A percentile compares a stretch with the other conserved stretches of the same genome.
phyloP scores from a whole-genome alignment of 2,888 invertebrate genomes.

The Falcaria lacertinaria region DNA sequence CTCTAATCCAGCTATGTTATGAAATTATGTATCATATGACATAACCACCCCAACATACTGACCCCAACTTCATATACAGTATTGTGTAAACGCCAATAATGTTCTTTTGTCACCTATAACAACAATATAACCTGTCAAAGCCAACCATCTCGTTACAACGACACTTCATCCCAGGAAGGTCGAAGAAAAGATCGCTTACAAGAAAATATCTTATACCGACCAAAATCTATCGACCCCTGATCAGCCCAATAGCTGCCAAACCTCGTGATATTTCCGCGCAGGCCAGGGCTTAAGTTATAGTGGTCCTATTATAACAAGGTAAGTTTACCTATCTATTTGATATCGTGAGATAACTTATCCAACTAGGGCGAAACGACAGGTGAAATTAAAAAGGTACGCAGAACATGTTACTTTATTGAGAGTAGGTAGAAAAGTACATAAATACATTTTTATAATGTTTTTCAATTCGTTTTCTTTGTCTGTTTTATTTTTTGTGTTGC shows the following conservation, averaged over 20 bases:
- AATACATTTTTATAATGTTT: background rate
- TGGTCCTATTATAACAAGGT: slow-evolving; percentile 50
- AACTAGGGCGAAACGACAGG: slow-evolving; percentile 11
- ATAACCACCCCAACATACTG: too few relatives aligned
- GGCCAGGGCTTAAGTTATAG: slow-evolving; percentile 16
- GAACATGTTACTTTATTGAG: background rate
- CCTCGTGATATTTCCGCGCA: slow-evolving; percentile 2
- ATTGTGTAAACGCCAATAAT: slow-evolving; percentile 29
- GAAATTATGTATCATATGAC: too few relatives aligned
- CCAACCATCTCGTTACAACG: slow-evolving; percentile 49
- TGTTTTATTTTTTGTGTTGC: too few relatives aligned
- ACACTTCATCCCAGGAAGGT: slow-evolving; percentile 44
- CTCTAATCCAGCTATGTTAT: too few relatives aligned
- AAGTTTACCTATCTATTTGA: slow-evolving; percentile 38
- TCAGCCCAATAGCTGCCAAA: slow-evolving; percentile 14
- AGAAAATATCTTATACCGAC: slow-evolving; percentile 50
- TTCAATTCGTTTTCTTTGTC: too few relatives aligned
- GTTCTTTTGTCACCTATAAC: slow-evolving; percentile 42
- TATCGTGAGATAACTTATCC: slow-evolving; percentile 23
- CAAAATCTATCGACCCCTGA: slow-evolving; percentile 31
- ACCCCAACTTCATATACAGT: slow-evolving; percentile 3
- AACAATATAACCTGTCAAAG: slow-evolving; percentile 65
- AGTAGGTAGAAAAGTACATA: background rate
- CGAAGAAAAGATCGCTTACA: slow-evolving; percentile 59
- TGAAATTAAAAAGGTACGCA: background rate